Evolutionary conservation across 2,888 invertebrate genomes (phyloP).

Genomic region (Tanypteryx hageni): DNA sequence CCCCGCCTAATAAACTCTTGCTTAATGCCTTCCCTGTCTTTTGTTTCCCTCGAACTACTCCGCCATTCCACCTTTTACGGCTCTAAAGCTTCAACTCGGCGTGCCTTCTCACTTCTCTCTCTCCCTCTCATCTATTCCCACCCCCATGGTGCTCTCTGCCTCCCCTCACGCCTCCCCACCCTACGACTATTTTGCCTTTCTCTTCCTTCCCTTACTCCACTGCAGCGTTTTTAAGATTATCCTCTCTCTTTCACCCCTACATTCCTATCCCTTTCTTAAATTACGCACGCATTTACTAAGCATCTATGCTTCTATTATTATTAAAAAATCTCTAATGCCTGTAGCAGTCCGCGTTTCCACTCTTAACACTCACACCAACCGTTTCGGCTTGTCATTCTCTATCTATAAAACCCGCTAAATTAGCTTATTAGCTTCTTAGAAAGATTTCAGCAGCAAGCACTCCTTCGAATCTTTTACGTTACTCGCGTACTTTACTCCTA

Average conservation of each 20-base stretch:
- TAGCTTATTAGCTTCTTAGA: no score
- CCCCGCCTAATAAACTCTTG: conserved; percentile 47
- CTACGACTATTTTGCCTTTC: background rate
- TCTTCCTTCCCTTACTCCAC: background rate
- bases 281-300: no score
- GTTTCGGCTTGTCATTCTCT: no score
- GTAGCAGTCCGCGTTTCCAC: no score
- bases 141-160: background rate
- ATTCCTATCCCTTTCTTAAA: no score
- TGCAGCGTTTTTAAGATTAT: background rate
- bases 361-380: no score
- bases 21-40: conserved; percentile 31
- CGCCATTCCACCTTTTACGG: conserved; percentile 31
- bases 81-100: conserved; percentile 2
- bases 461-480: no score
- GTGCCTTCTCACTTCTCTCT: background rate
- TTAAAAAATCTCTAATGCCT: no score
- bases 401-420: no score
- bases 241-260: background rate
- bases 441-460: no score
- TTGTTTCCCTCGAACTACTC: conserved; percentile 11
- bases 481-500: no score
- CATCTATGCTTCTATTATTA: background rate
- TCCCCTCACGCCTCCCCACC: background rate
- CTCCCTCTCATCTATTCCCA: background rate